phyloP scores from a whole-genome alignment of 1,140 invertebrate genomes.

The Drosophila willistoni region DNA sequence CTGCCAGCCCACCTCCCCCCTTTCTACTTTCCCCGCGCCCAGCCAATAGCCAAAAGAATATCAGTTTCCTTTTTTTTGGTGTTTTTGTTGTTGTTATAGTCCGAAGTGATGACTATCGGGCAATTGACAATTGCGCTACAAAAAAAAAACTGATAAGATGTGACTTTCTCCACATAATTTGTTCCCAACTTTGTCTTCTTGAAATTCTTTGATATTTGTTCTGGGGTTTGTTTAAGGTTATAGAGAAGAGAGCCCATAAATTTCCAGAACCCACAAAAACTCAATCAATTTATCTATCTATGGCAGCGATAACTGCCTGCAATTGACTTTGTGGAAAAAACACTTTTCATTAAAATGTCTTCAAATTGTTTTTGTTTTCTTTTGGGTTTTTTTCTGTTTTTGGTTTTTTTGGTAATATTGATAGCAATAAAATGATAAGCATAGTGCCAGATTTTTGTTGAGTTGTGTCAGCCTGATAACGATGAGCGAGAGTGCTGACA shows the following conservation, averaged over 20 bases:
- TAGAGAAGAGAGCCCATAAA: conserved; percentile 16
- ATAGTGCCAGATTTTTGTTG: conserved; percentile 66
- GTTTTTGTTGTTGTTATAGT: conserved; percentile 8
- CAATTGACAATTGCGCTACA: conserved; percentile 78
- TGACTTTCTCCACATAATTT: conserved; percentile 52
- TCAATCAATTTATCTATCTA: conserved; percentile 76
- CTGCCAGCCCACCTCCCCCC: too few species aligned
- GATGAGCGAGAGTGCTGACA: not conserved
- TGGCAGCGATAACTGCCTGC: conserved; percentile 54
- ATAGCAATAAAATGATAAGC: conserved; percentile 79
- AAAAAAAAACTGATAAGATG: conserved; percentile 64
- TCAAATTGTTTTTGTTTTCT: conserved; percentile 27
- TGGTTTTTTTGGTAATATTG: conserved; percentile 46
- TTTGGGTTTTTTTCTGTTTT: conserved; percentile 8
- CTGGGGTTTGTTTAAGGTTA: conserved; percentile 9
- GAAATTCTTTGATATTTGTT: conserved; percentile 6
- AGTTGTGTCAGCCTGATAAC: conserved; percentile 42
- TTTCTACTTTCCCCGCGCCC: not conserved
- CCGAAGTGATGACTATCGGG: conserved; percentile 61
- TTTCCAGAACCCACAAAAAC: conserved; percentile 44
- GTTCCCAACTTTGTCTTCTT: conserved; percentile 40
- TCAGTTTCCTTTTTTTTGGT: too few species aligned
- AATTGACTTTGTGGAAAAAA: conserved; percentile 44
- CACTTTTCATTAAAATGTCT: conserved; percentile 77
- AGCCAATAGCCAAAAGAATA: not conserved